Evolutionary conservation across 2,888 invertebrate genomes (phyloP).

Genomic region (Eristalis pertinax): DNA sequence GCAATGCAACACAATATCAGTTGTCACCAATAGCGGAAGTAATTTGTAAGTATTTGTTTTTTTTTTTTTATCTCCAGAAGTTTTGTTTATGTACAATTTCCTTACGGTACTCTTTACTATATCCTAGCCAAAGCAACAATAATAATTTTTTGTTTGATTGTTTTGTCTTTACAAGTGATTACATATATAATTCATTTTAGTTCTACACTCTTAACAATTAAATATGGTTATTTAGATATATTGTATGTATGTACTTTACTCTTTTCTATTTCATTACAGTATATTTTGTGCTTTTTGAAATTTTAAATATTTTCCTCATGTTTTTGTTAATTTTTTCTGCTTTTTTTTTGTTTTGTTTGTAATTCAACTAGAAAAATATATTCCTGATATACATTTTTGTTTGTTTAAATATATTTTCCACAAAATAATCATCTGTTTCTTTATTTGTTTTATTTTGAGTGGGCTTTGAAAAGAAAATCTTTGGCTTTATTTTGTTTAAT

Average conservation of each 20-base stretch:
- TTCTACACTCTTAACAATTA: slow-evolving; percentile 39
- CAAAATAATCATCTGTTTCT: slow-evolving; percentile 60
- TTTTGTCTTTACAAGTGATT: slow-evolving; percentile 22
- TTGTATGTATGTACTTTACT: slow-evolving; percentile 19
- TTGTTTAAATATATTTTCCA: slow-evolving; percentile 60
- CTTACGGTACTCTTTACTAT: neutral
- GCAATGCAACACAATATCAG: too few relatives aligned
- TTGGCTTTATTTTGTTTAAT: slow-evolving; percentile 59
- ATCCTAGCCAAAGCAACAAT: slow-evolving; percentile 44
- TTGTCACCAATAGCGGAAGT: neutral
- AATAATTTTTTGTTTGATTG: slow-evolving; percentile 1
- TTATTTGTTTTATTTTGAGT: slow-evolving; percentile 35
- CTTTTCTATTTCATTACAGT: slow-evolving; percentile 62
- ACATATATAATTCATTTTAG: slow-evolving; percentile 19
- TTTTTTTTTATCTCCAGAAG: slow-evolving; percentile 4
- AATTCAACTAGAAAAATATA: slow-evolving; percentile 71
- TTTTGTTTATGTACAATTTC: slow-evolving; percentile 4
- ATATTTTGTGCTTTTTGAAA: slow-evolving; percentile 71
- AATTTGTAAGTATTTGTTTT: slow-evolving; percentile 21
- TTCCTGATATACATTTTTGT: slow-evolving; percentile 36
- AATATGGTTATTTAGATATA: slow-evolving; percentile 43
- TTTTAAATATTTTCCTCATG: slow-evolving; percentile 38
- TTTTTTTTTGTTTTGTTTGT: slow-evolving; percentile 20
- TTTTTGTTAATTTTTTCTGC: neutral
- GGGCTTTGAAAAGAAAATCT: slow-evolving; percentile 63